Evolutionary conservation across 2,888 invertebrate species (phyloP).

Genomic region (Protonemura montana): DNA sequence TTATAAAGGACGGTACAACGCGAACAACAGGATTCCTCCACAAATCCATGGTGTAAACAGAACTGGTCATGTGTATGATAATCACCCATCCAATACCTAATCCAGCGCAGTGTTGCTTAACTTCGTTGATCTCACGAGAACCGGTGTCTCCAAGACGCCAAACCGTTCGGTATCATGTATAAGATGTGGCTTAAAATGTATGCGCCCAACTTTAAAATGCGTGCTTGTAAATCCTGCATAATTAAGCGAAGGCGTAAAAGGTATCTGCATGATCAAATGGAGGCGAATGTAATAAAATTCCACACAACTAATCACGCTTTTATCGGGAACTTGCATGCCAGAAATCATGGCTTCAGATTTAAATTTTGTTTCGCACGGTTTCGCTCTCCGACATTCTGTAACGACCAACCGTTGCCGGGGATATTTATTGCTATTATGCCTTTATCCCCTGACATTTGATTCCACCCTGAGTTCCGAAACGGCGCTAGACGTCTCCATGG

Average conservation of each 20-base stretch:
- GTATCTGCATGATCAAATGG: not conserved
- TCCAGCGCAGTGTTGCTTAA: no score
- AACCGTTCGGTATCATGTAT: no score
- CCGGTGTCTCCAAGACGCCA: no score
- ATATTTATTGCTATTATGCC: not conserved
- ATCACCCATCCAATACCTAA: no score
- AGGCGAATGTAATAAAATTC: not conserved
- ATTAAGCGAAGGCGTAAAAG: not conserved
- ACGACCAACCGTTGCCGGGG: not conserved
- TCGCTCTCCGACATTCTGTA: not conserved
- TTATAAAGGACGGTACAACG: no score
- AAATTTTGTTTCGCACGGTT: not conserved
- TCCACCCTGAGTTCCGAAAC: no score
- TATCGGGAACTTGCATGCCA: not conserved
- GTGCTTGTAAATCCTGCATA: not conserved
- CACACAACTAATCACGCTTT: not conserved
- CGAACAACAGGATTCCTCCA: no score
- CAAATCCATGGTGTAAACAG: no score
- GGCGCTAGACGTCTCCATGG: no score
- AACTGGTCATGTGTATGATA: no score
- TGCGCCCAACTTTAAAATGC: not conserved
- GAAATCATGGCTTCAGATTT: not conserved
- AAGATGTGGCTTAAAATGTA: not conserved
- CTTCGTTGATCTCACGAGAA: no score
- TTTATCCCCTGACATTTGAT: not conserved